Conservation (phyloP, 1,140 invertebrate species). For the Wasmannia auropunctata region DNA sequence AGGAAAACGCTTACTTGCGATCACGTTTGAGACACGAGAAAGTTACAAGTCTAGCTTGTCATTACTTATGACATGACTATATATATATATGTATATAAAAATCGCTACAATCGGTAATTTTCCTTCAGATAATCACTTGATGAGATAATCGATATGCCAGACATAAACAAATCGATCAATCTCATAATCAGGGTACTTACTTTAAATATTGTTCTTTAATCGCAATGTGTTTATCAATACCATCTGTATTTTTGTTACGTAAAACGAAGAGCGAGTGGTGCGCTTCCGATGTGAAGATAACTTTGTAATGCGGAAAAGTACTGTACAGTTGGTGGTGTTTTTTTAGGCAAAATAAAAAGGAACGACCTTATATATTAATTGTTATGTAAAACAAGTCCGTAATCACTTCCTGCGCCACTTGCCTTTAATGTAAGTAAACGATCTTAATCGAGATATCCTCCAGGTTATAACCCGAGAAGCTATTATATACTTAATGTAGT, state of each 20-base stretch:
- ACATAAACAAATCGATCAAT: not conserved
- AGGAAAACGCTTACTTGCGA: not conserved
- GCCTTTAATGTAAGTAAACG: conserved; percentile 54
- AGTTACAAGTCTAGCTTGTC: not conserved
- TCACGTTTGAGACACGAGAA: not conserved
- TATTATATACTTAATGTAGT: conserved; percentile 36
- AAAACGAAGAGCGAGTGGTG: not conserved
- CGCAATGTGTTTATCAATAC: not conserved
- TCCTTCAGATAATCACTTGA: not conserved
- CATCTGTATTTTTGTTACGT: not conserved
- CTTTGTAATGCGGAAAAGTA: conserved; percentile 26
- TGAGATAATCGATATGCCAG: not conserved
- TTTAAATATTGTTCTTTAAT: not conserved
- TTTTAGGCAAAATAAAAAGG: conserved; percentile 31
- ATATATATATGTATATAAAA: not conserved
- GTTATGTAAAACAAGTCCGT: conserved; percentile 8
- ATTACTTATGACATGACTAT: not conserved
- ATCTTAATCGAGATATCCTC: conserved; percentile 26
- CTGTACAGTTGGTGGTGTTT: not conserved
- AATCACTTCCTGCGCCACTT: conserved; percentile 46
- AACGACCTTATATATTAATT: conserved; percentile 25
- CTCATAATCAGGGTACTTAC: not conserved
- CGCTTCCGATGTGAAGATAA: not conserved
- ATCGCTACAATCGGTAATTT: not conserved
- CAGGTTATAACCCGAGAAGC: not conserved